phyloP scores from a whole-genome alignment of 2,888 invertebrate species.

The Thalpophila matura region DNA sequence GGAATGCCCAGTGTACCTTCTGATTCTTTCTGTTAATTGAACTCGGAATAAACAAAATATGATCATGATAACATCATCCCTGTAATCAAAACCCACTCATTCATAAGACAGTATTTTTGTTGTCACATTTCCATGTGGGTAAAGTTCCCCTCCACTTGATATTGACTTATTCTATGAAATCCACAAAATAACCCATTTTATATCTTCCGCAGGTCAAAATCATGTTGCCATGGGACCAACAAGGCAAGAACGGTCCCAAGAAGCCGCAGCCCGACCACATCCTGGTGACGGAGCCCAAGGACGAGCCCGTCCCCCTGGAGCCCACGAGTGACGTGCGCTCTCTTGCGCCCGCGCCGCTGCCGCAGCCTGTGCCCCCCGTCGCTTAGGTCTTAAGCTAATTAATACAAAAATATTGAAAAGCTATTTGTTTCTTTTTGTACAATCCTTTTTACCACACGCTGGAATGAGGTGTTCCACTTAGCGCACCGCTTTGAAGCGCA shows the following conservation, averaged over 20 bases:
- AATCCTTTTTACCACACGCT: not conserved
- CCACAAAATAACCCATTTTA: conserved; percentile 1
- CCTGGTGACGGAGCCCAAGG: conserved; percentile 99
- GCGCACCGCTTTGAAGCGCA: no score
- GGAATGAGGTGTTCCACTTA: no score
- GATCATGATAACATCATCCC: not conserved
- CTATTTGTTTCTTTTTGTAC: conserved; percentile 38
- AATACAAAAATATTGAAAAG: conserved; percentile 69
- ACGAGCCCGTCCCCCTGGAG: conserved; percentile 94
- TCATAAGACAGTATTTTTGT: not conserved
- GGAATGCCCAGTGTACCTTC: no score
- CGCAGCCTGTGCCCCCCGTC: conserved; percentile 79
- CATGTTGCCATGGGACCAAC: conserved; percentile 99
- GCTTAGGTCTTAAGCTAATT: conserved; percentile 80
- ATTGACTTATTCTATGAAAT: not conserved
- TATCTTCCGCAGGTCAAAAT: conserved; percentile 96
- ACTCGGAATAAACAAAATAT: no score
- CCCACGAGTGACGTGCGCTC: conserved; percentile 95
- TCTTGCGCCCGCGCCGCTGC: conserved; percentile 91
- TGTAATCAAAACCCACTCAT: not conserved
- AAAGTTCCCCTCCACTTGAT: not conserved
- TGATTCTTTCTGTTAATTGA: no score
- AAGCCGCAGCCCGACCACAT: conserved; percentile 99
- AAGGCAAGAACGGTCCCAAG: conserved; percentile 99
- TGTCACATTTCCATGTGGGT: not conserved